Evolutionary conservation across 2,888 invertebrate species (phyloP), one percentile per base, ranked within the genome.

Genomic region (Drosophila sordidapex): DNA sequence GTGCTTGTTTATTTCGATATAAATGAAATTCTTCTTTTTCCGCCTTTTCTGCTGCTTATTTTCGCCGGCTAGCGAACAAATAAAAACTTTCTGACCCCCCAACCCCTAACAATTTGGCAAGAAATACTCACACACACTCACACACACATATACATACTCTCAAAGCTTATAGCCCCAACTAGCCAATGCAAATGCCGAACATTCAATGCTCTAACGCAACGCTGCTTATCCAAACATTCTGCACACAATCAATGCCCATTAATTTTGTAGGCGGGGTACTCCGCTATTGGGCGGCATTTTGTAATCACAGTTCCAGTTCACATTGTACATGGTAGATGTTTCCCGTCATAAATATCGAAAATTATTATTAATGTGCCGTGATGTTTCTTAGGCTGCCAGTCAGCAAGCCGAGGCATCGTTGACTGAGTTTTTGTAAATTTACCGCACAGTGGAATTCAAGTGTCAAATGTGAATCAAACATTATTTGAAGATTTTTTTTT

Each of bases 1-100:
- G 91, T 91, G 91, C 90, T 92, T 93, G 93, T 93, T 93, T 92
- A 92, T 93, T 92, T 92, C 91, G 90, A 91, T 92, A 92, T 91
- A 92, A 92, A 90, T 89, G 91, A 87, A 86, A 89, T 88, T 90
- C 82, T 83, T 86, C 75, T 83, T 74, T 70, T 60, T 74, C 58
- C 69, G 59, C 62, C 46, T 81, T 83, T 81, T 76, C 77, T 57
- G 64, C 74, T 75, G 71, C 81, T 81, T 89, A 83, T 82, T 81
- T 86, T 78, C 77, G 81, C 73, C 66, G 58, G 73, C 71, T 74
- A 74, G 72, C 73, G 75, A 72, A 81, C 77, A 82, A 77, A 79
- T 72, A 83, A 78, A 83, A 82, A 81, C 72, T 80, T 72, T 70
- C 63, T 68, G 65, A 57, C 61, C 56, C 40, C 66, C 57, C 70